Evolutionary conservation across 2,888 invertebrate genomes (phyloP).

Genomic region (Imbricaverruca yamaguchii): DNA sequence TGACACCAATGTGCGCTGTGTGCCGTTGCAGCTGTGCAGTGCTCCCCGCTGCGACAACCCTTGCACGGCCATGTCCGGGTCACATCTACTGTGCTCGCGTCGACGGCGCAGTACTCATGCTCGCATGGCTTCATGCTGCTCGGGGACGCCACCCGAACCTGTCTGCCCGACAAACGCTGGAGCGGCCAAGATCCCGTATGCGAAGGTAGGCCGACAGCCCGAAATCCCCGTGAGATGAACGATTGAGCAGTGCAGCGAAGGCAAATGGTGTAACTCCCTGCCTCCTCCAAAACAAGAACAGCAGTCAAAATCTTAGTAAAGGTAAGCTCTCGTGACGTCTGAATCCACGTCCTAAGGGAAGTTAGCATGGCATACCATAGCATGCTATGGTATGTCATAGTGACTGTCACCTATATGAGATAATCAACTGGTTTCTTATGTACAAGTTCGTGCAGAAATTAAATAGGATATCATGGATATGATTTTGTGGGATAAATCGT

Average conservation of each 20-base stretch:
- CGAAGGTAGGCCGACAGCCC: conserved; percentile 57
- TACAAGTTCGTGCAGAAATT: too few species aligned
- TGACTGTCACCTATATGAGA: too few species aligned
- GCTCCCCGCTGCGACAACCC: conserved; percentile 84
- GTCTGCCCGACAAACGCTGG: conserved; percentile 93
- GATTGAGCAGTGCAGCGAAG: neutral
- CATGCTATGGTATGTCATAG: too few species aligned
- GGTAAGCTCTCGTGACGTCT: too few species aligned
- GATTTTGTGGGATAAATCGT: too few species aligned
- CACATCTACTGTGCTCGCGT: conserved; percentile 88
- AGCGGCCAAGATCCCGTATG: conserved; percentile 83
- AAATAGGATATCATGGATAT: too few species aligned
- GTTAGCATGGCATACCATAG: too few species aligned
- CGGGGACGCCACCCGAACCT: conserved; percentile 81
- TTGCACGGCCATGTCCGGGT: conserved; percentile 87
- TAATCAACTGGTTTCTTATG: too few species aligned
- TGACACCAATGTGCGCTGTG: neutral
- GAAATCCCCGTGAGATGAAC: conserved; percentile 7
- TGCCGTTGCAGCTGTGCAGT: conserved; percentile 72
- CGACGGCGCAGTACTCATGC: conserved; percentile 91
- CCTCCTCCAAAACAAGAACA: too few species aligned
- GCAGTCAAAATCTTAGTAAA: too few species aligned
- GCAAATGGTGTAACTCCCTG: too few species aligned
- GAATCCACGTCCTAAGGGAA: too few species aligned
- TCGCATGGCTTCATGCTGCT: conserved; percentile 85